Evolutionary conservation across 2,888 invertebrate genomes (phyloP), one percentile per base, ranked within the genome.

Genomic region (Aspidapion aeneum): DNA sequence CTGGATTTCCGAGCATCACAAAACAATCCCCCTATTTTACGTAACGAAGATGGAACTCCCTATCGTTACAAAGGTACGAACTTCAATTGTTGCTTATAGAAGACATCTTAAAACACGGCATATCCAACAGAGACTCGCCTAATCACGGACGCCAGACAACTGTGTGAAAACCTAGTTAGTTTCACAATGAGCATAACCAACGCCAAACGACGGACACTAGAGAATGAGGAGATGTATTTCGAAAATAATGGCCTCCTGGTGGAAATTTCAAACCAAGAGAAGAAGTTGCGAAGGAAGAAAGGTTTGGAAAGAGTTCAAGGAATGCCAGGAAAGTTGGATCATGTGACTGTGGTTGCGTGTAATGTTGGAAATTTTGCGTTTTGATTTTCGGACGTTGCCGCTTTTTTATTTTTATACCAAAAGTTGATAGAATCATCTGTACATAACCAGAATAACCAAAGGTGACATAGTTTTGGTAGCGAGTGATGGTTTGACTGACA

Each of bases 401-500:
- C n/a, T n/a, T n/a, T n/a, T n/a, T n/a, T n/a, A n/a, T n/a, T n/a
- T n/a, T n/a, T n/a, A n/a, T n/a, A n/a, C n/a, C n/a, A n/a, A n/a
- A n/a, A n/a, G n/a, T n/a, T n/a, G n/a, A n/a, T n/a, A n/a, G n/a
- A n/a, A n/a, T n/a, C n/a, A n/a, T n/a, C 86, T 93, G 68, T 90
- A 92, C 0, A 86, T 94, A 84, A 93, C 91, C 1, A 87, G 90
- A 64, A 84, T 91, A 7, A 90, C 92, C 70, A 82, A 84, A 56
- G 93, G 90, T 9, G 94, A 95, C 75, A 88, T 95, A 65, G 89
- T 95, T 21, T 90, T 94, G 77, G 83, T 95, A 17, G 93, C 94
- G 0, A 92, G 91, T n/a, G 94, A 95, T 74, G 94, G 94, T 5
- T 86, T 95, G 35, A 92, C 93, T 3, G 94, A 95, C 76, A 95